Evolutionary conservation across 2,888 invertebrate genomes (phyloP).

Genomic region (Diaprepes abbreviatus): DNA sequence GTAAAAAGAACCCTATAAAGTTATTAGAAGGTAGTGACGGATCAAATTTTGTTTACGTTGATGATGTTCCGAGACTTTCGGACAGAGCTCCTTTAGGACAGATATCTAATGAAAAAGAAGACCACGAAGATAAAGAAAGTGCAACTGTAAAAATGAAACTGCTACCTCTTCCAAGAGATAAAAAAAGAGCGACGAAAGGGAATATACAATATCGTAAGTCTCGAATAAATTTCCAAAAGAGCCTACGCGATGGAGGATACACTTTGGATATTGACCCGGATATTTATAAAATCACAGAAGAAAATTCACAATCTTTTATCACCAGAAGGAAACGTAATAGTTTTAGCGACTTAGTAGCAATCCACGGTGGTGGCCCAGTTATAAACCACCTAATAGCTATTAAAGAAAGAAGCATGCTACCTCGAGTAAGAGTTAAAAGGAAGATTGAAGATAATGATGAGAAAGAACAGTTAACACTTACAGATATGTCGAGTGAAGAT

Average conservation of each 20-base stretch:
- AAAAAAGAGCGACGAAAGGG: constrained; percentile 14
- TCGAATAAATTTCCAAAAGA: not conserved
- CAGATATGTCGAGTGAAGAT: constrained; percentile 63
- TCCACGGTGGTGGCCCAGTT: constrained; percentile 55
- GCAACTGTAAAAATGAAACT: not conserved
- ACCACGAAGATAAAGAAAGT: not conserved
- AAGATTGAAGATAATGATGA: constrained; percentile 50
- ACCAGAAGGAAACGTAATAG: constrained; percentile 52
- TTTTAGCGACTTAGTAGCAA: constrained; percentile 53
- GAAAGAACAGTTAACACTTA: constrained; percentile 53
- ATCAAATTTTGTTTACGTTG: constrained; percentile 22
- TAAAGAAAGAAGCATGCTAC: constrained; percentile 55
- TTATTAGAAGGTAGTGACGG: not conserved
- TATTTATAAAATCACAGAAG: constrained; percentile 46
- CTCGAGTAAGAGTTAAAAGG: constrained; percentile 52
- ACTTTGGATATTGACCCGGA: constrained; percentile 54
- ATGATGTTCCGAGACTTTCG: constrained; percentile 24
- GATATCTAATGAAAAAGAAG: not conserved
- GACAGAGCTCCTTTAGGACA: constrained; percentile 5
- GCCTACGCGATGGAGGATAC: constrained; percentile 49
- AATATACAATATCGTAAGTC: constrained; percentile 19
- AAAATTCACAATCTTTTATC: constrained; percentile 6
- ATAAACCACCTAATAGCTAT: constrained; percentile 57
- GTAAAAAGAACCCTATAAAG: constrained; percentile 27
- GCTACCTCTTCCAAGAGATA: not conserved